Evolutionary conservation across 2,113 vertebrate genomes (phyloP).

Genomic region (Scytalopus superciliaris): DNA sequence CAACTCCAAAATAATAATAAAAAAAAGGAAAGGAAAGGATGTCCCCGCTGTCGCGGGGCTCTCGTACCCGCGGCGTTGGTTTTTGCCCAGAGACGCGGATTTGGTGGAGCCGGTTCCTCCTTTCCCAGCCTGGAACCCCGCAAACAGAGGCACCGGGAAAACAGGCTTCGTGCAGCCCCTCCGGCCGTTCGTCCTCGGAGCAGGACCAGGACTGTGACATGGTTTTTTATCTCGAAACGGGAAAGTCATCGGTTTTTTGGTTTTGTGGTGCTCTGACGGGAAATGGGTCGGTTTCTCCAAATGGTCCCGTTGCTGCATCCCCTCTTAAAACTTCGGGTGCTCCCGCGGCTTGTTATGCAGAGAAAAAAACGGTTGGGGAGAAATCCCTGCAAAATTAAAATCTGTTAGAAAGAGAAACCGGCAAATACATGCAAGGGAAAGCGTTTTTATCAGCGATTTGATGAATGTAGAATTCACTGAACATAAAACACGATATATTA

Average conservation of each 20-base stretch:
- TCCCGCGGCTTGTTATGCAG: background rate
- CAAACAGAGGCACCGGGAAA: background rate
- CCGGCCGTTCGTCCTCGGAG: background rate
- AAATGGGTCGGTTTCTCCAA: background rate
- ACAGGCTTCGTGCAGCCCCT: background rate
- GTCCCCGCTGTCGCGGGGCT: no score
- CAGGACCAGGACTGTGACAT: fast-evolving
- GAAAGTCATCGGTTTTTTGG: background rate
- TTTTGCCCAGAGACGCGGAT: background rate
- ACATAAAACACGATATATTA: background rate
- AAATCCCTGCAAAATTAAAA: background rate
- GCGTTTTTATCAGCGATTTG: background rate
- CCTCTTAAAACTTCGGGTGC: background rate
- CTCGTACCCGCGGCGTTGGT: background rate
- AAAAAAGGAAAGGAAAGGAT: background rate
- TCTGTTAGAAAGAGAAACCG: fast-evolving
- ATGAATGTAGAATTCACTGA: background rate
- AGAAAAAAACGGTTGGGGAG: background rate
- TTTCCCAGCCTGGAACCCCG: background rate
- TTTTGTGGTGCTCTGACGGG: background rate
- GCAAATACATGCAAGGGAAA: fast-evolving
- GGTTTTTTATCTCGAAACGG: fast-evolving
- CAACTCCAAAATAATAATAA: background rate
- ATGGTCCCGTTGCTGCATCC: background rate
- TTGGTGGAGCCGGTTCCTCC: background rate